Evolutionary conservation across 2,888 invertebrate genomes (phyloP).

Genomic region (Caenorhabditis macrosperma): DNA sequence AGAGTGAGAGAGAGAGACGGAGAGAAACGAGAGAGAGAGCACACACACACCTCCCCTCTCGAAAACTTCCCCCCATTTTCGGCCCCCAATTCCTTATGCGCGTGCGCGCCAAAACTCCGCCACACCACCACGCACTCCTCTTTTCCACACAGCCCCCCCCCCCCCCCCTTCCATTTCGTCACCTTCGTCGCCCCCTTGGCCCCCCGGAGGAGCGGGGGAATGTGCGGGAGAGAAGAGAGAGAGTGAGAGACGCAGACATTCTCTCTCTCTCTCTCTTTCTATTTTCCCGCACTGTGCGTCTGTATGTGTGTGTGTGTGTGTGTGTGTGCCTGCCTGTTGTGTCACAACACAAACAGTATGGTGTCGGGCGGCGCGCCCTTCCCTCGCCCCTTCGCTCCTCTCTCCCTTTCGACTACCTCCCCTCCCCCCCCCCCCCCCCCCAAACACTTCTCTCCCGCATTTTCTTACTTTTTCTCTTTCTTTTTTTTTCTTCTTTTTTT

Average conservation of each 20-base stretch:
- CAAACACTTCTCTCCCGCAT: neutral
- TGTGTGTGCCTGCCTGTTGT: conserved; percentile 18
- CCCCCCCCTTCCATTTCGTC: neutral
- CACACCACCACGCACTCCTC: neutral
- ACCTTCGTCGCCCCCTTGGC: conserved; percentile 3
- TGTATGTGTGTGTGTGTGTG: too few relatives aligned
- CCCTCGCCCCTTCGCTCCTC: neutral
- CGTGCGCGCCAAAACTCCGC: neutral
- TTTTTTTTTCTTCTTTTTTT: too few relatives aligned
- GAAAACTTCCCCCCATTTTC: too few relatives aligned
- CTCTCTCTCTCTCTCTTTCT: conserved; percentile 17
- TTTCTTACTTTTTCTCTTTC: neutral
- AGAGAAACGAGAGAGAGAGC: neutral
- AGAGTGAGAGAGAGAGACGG: too few relatives aligned
- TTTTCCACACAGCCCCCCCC: neutral
- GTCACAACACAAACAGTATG: conserved; percentile 57
- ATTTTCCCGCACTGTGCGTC: conserved; percentile 1
- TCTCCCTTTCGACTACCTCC: neutral
- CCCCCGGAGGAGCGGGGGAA: too few relatives aligned
- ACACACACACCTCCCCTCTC: neutral
- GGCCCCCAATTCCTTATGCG: too few relatives aligned
- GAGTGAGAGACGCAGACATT: neutral
- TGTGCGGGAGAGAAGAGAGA: too few relatives aligned
- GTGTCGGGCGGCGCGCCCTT: conserved; percentile 36
- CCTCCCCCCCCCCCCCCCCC: neutral